These are phyloP conservation scores for Drosophila robusta DNA, from an alignment of 2,888 invertebrate genomes.

Conservation along the genomic window DNA sequence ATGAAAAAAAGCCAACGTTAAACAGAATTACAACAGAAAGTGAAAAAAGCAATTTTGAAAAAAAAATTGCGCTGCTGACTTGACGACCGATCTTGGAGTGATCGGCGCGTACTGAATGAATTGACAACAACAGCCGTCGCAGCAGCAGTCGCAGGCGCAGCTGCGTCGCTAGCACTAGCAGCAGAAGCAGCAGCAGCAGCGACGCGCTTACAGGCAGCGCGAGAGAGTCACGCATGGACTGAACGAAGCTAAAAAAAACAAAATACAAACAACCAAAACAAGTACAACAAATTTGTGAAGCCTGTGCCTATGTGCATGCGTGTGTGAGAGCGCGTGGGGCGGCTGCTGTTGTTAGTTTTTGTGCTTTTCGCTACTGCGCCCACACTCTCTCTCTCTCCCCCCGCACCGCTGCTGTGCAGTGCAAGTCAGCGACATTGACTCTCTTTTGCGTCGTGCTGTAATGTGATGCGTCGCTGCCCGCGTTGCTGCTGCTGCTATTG, in stretches of 20 bases:
- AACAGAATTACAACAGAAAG: slow-evolving; percentile 62
- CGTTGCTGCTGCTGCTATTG: not conserved
- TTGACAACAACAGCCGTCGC: slow-evolving; percentile 61
- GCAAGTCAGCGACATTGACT: slow-evolving; percentile 50
- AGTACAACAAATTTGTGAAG: slow-evolving; percentile 7
- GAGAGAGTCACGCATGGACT: slow-evolving; percentile 49
- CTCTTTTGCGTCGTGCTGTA: slow-evolving; percentile 36
- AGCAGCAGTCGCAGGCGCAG: slow-evolving; percentile 39
- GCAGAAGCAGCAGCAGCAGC: slow-evolving; percentile 39
- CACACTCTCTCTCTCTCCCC: not conserved
- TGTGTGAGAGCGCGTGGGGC: slow-evolving; percentile 9
- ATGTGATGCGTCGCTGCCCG: slow-evolving; percentile 19
- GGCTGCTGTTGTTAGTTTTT: slow-evolving; percentile 11
- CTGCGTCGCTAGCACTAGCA: slow-evolving; percentile 29
- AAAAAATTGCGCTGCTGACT: slow-evolving; percentile 74
- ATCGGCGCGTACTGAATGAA: slow-evolving; percentile 78
- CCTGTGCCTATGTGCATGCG: slow-evolving; percentile 23
- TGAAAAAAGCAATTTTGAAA: slow-evolving; percentile 49
- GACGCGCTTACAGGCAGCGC: slow-evolving; percentile 31
- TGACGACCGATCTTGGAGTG: slow-evolving; percentile 77
- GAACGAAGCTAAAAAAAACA: slow-evolving; percentile 27
- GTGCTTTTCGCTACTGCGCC: not conserved
- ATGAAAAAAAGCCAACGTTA: slow-evolving; percentile 25
- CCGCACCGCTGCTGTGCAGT: slow-evolving; percentile 1
- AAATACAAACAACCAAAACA: slow-evolving; percentile 10